Conservation (phyloP, 2,113 vertebrate genomes). For the Turdus rufiventris region DNA sequence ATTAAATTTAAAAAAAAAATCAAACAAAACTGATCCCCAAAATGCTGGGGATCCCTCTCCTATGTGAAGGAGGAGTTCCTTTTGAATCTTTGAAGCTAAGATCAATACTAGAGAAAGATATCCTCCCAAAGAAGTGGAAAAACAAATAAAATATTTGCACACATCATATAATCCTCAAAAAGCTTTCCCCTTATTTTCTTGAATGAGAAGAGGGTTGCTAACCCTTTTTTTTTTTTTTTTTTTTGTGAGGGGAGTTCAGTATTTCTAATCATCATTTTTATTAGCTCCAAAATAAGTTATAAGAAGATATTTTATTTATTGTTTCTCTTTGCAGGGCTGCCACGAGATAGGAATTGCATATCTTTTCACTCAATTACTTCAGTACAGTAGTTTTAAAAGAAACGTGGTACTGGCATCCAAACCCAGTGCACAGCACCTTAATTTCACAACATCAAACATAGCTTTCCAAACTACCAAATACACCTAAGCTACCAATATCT, state of each 20-base stretch:
- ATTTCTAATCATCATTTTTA: neutral
- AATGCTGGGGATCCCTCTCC: neutral
- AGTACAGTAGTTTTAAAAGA: neutral
- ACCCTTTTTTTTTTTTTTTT: neutral
- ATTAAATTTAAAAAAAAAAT: neutral
- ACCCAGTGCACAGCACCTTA: neutral
- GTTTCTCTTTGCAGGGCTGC: neutral
- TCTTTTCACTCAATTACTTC: neutral
- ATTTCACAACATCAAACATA: neutral
- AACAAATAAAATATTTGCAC: neutral
- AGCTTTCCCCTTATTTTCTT: neutral
- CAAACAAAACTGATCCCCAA: neutral
- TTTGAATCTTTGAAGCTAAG: neutral
- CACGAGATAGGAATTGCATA: neutral
- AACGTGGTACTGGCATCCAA: neutral
- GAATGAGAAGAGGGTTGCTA: neutral
- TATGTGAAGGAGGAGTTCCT: neutral
- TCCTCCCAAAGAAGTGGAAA: neutral
- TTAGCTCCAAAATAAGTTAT: neutral
- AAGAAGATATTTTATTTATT: neutral
- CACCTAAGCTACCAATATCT: neutral
- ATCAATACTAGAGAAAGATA: neutral
- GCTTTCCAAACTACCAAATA: neutral
- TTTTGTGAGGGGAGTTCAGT: rapidly evolving
- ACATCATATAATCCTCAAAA: neutral